Conservation (phyloP, 2,113 vertebrate species). For the Uria aalge region DNA sequence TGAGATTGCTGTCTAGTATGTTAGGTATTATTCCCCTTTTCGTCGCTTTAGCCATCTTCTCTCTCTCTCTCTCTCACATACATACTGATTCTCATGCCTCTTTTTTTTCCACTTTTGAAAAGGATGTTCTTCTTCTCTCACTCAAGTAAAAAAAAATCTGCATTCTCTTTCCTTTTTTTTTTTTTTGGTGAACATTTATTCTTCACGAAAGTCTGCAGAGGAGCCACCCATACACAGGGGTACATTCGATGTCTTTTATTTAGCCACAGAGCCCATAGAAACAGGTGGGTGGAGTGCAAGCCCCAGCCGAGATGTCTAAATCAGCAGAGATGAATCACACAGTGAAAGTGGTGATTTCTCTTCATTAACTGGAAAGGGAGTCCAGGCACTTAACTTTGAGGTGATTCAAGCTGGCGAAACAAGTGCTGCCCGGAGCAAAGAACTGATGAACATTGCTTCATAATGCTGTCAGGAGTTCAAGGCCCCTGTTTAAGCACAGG, state of each 20-base stretch:
- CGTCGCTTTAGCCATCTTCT: not conserved
- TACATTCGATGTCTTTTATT: not conserved
- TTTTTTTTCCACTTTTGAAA: not conserved
- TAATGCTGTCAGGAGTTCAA: not conserved
- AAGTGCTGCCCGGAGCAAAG: not conserved
- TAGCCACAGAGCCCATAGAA: not conserved
- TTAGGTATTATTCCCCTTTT: not conserved
- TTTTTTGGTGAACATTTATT: not conserved
- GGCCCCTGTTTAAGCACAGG: not conserved
- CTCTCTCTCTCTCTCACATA: not conserved
- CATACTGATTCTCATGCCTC: not conserved
- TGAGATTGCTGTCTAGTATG: not conserved
- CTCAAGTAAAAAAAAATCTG: not conserved
- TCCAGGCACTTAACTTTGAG: not conserved
- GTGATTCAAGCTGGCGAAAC: not conserved
- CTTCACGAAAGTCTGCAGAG: not conserved
- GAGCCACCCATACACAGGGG: not conserved
- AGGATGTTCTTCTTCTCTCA: not conserved
- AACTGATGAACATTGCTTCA: not conserved
- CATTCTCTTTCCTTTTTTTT: not conserved
- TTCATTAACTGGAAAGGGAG: not conserved
- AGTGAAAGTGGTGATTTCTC: not conserved
- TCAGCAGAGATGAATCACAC: not conserved
- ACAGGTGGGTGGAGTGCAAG: not conserved
- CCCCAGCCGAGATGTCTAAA: not conserved